Base-by-base conservation (phyloP, 2,797 vertebrate species). In the Liparis tanakae region DNA sequence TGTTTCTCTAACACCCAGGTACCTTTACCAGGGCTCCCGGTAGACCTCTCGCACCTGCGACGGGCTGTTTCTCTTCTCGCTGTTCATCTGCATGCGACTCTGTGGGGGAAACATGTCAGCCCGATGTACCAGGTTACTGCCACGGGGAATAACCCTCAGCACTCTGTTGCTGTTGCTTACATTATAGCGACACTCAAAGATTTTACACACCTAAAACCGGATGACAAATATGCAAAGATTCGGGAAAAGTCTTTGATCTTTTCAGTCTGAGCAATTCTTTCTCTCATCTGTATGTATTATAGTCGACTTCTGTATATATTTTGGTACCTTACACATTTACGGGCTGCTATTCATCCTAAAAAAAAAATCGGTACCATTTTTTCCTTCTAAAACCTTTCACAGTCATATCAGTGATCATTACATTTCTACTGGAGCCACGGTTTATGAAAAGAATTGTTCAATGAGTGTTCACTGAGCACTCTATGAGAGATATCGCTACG, bases 121-220 rank as follows among this genome's bases (percentile, higher is more conserved):
- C 60, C 46, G 84, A 80, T 72, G 58, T 86, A 63, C 69, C 64
- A 22, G 85, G 72, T 84, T 85, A 70, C 66, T 33, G 43, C 87
- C 83, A 67, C 70, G 58, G 88, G 80, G 85, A 83, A 80, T 77
- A 79, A 30, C 50, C 37, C 37, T 4, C 66, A 66, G 67, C 25
- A 10, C 76, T 81, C 50, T 61, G 63, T 46, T 80, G 81, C 72
- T 76, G 70, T 74, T 78, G 53, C 82, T 70, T 81, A 70, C 69
- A 79, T 84, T 87, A 83, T 48, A 43, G 76, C 82, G 78, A 85
- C 76, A 87, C 71, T 86, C 65, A 68, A 72, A 74, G 71, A 82
- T 78, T 30, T 85, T 82, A 58, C 30, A 46, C 62, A 70, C 78
- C 69, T 73, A 57, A 76, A 83, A 82, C 46, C 44, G 36, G 65